Evolutionary conservation across 2,888 invertebrate species (phyloP), one percentile per base, ranked within the genome.

Genomic region (Mimachlamys varia): DNA sequence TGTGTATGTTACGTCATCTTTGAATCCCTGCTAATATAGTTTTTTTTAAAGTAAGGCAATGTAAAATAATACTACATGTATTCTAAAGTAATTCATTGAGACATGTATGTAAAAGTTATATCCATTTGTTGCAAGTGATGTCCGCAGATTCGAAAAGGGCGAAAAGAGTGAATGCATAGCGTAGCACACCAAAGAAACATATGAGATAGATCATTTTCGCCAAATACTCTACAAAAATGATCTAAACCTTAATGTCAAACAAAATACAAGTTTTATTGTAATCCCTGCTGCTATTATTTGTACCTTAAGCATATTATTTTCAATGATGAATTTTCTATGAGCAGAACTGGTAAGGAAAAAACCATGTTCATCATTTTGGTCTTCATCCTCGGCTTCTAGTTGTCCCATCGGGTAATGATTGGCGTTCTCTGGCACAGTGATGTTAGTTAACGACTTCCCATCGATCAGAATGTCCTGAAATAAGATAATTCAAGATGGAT

Each of bases 321-420:
- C 89, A 1, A 94, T 90, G 10, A 89, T 15, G 90, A 95, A 94
- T 76, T 89, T 90, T 17, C 92, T 91, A 19, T 91, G 91, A 12
- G 92, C 92, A 0, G 92, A 91, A 37, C 93, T 93, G 0, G 90
- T 76, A 12, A 95, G 90, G 90, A 90, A 92, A 90, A 92, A 93
- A 49, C 53, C 90, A 89, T 94, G 94, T 19, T 49, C 89, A 27
- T 91, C 90, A 13, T 89, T 89, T n/a, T 15, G 37, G 90, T 95
- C 95, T n/a, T 95, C 93, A 90, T 95, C 95, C 10, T 91, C 89
- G 15, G 92, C 92, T 10, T 90, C 53, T 19, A 95, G 55, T 10
- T 89, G 88, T 0, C 90, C 93, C 15, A 94, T 89, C 13, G 88
- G n/a, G 5, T 88, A 88, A 19, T 89, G 90, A 12, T 91, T 90